A percentile compares a stretch with the other conserved stretches of the same genome.
Conservation (phyloP, 2,888 invertebrate genomes). For the Eupithecia abbreviata region DNA sequence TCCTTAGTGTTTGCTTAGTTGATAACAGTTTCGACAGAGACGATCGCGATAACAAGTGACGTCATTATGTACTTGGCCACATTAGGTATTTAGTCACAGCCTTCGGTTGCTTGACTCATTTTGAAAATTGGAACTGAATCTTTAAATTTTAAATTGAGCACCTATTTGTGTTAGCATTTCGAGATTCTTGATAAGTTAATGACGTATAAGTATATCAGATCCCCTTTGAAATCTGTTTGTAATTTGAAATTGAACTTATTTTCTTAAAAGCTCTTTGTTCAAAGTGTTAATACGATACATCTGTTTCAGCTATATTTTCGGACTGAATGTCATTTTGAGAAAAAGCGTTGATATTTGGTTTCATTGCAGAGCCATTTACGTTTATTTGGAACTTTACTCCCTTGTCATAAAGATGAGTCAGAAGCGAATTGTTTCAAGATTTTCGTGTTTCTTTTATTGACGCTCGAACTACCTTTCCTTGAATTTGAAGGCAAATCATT, state of each 20-base stretch:
- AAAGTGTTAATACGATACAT: slow-evolving; percentile 63
- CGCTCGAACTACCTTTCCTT: slow-evolving; percentile 31
- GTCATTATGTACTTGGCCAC: slow-evolving; percentile 58
- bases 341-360: slow-evolving; percentile 59
- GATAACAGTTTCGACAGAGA: slow-evolving; percentile 68
- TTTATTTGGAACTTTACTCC: slow-evolving; percentile 44
- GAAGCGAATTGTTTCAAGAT: slow-evolving; percentile 5
- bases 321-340: slow-evolving; percentile 60
- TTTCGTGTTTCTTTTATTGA: slow-evolving; percentile 30
- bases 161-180: slow-evolving; percentile 30
- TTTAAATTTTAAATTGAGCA: slow-evolving; percentile 33
- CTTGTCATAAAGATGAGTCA: slow-evolving; percentile 20
- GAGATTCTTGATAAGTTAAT: slow-evolving; percentile 35
- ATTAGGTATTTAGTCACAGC: slow-evolving; percentile 52
- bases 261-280: slow-evolving; percentile 57
- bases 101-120: slow-evolving; percentile 68
- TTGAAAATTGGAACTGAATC: slow-evolving; percentile 62
- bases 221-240: slow-evolving; percentile 48
- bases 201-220: slow-evolving; percentile 32
- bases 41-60: slow-evolving; percentile 64
- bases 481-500: slow-evolving; percentile 17
- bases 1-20: slow-evolving; percentile 53
- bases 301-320: slow-evolving; percentile 68
- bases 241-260: slow-evolving; percentile 49
- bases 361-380: slow-evolving; percentile 44